These are phyloP conservation scores for Sander vitreus DNA, from an alignment of 2,113 vertebrate species.

Conservation along the genomic window DNA sequence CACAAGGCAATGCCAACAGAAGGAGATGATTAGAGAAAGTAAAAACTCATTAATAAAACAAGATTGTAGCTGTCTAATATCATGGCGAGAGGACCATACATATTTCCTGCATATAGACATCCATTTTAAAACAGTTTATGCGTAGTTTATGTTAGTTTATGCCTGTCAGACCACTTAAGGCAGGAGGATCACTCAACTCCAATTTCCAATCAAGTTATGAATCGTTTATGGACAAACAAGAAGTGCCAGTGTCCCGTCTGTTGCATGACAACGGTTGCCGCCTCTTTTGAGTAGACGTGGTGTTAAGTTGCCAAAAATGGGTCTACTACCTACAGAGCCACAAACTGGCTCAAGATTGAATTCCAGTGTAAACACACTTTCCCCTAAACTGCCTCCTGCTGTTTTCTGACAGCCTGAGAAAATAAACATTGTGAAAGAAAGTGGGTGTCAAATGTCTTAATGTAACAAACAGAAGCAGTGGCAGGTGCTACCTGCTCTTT, in stretches of 20 bases:
- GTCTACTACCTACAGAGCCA: background rate
- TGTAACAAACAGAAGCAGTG: background rate
- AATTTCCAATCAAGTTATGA: slow-evolving; percentile 25
- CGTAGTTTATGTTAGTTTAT: background rate
- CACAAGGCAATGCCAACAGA: slow-evolving; percentile 9
- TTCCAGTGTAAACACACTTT: slow-evolving; percentile 24
- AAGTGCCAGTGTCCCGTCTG: slow-evolving; percentile 17
- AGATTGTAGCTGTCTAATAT: background rate
- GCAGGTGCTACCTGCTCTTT: slow-evolving; percentile 7
- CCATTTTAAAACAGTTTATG: background rate
- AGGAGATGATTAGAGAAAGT: background rate
- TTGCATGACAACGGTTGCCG: slow-evolving; percentile 54
- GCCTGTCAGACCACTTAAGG: background rate
- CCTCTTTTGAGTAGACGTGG: slow-evolving; percentile 10
- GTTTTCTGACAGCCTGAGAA: background rate
- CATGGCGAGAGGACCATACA: background rate
- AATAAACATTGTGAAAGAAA: background rate
- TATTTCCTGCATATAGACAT: background rate
- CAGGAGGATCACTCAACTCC: background rate
- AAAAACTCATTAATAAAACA: background rate
- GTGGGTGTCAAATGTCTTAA: background rate
- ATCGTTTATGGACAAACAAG: slow-evolving; percentile 2
- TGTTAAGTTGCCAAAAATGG: slow-evolving; percentile 39
- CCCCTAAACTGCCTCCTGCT: background rate
- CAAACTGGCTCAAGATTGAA: slow-evolving; percentile 3